Conservation (phyloP, 1,140 invertebrate species). For the Portunus trituberculatus region DNA sequence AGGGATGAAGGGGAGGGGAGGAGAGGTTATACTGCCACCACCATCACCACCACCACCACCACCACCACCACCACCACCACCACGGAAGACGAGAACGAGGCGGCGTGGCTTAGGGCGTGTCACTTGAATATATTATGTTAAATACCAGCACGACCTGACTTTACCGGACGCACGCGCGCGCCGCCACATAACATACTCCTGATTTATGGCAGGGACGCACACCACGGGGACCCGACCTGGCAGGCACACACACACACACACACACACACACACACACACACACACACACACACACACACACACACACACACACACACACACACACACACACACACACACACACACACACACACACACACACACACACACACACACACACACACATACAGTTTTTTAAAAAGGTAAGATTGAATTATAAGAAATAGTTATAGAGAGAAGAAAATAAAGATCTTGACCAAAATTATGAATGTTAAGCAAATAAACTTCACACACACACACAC, state of each 20-base stretch:
- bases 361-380: too few relatives aligned
- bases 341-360: background rate
- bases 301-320: constrained; percentile 20
- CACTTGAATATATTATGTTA: constrained; percentile 24
- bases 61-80: too few relatives aligned
- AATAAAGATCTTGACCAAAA: too few relatives aligned
- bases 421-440: too few relatives aligned
- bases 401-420: too few relatives aligned
- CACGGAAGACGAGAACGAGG: too few relatives aligned
- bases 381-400: too few relatives aligned
- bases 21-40: background rate
- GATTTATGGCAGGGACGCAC: too few relatives aligned
- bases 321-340: background rate
- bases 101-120: background rate
- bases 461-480: too few relatives aligned
- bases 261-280: constrained; percentile 23
- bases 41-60: too few relatives aligned
- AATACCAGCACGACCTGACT: background rate
- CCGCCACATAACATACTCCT: background rate
- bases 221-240: too few relatives aligned
- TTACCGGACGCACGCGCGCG: background rate
- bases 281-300: constrained; percentile 20
- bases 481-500: too few relatives aligned
- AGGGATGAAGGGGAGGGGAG: background rate
- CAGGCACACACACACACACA: background rate